Base-by-base conservation (phyloP, 2,888 invertebrate species). In the Leptopilina myrica region DNA sequence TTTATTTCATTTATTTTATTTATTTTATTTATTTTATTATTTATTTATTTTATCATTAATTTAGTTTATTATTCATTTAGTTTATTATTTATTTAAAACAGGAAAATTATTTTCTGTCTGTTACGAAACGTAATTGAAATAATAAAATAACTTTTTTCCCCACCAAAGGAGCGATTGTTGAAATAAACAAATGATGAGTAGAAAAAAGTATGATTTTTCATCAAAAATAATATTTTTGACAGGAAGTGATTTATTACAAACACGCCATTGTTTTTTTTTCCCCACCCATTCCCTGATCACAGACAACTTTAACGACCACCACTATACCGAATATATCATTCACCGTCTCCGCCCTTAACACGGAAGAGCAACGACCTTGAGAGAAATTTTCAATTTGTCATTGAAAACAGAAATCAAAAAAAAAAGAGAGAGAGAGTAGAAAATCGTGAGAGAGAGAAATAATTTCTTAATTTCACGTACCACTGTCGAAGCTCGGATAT, bases 401-500 rank as follows among this genome's bases (percentile, higher is more conserved):
- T 56, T 8, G 8, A 43, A 43, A 43, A 43, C 33, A 5, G 7
- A 43, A 43, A 49, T 20, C 20, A 20, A 20, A 20, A 0, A 49
- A 49, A 11, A 64, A 40, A 59, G 20, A 20, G 20, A 20, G 20
- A 20, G 20, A 20, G 20, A 20, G 20, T 20, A 0, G 20, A 59
- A 62, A 73, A 15, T 73, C 73, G 33, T 56, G 33, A 56, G 40
- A 9, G 3, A 8, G 11, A 49, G 12, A 49, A 49, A 49, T 46
- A 49, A 8, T 49, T 49, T 49, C 56, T 49, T 53, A 33, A 33
- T 75, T 43, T 11, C 73, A 90, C 93, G 92, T 93, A 94, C 95
- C 95, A 95, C 93, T 95, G 94, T 92, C 95, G 94, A 80, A 95
- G 92, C 89, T 95, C 95, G 79, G 94, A 94, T 89, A 95, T 93